Evolutionary conservation across 2,797 vertebrate genomes (phyloP), one percentile per base, ranked within the genome.

Genomic region (Cynopterus sphinx): DNA sequence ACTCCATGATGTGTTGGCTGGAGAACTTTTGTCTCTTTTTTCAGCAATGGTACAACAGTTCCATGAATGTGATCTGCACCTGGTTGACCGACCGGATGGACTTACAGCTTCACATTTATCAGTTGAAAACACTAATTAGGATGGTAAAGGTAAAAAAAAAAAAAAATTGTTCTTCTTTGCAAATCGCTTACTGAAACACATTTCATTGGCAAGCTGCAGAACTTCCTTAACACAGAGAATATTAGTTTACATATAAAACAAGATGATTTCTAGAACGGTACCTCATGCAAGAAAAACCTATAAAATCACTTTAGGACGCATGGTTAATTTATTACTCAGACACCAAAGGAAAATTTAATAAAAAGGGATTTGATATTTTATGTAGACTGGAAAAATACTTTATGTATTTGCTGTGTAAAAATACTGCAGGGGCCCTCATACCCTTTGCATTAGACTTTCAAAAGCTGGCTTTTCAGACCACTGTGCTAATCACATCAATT

Each of bases 1-100:
- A 8, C 39, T 81, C 75, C 68, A 49, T 65, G 19, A 55, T 2
- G 93, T 97, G 98, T 98, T 98, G 99, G 99, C 99, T 99, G 99
- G 99, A 99, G 99, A 99, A 99, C 97, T 99, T 98, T 98, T 99
- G 98, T 99, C 99, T 99, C 98, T 99, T 98, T 97, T 99, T 99
- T 98, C 99, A 99, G 99, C 99, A 99, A 99, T 99, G 99, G 99
- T 99, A 99, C 98, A 99, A 99, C 98, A 99, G 99, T 98, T 99
- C 99, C 97, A 99, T 99, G 99, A 99, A 99, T 95, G 99, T 99
- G 46, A 98, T 99, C 98, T 99, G 99, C 97, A 99, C 99, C 97
- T 99, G 99, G 99, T 98, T 99, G 96, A 99, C 99, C 49, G 99
- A 99, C 97, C 99, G 99, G 97, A 99, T 99, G 99, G 99, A 99